phyloP scores from a whole-genome alignment of 2,797 vertebrate genomes.

The Somateria mollissima region DNA sequence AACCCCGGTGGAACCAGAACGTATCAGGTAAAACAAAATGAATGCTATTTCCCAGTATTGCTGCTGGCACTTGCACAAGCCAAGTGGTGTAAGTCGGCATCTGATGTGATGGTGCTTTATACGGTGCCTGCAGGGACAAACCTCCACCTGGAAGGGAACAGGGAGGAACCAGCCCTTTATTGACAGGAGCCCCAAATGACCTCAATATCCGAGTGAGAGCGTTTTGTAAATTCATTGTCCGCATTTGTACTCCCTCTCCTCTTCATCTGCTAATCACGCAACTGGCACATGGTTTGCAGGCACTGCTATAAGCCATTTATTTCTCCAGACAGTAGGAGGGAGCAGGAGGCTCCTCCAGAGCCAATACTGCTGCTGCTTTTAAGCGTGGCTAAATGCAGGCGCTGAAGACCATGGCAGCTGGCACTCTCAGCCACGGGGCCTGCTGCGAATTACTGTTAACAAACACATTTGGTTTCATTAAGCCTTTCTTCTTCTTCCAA shows the following conservation, averaged over 20 bases:
- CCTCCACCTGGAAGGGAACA: not conserved
- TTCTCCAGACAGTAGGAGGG: not conserved
- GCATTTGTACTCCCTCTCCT: not conserved
- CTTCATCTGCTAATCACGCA: not conserved
- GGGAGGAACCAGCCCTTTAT: not conserved
- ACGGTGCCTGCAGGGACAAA: not conserved
- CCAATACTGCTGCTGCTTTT: not conserved
- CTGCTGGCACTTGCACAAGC: not conserved
- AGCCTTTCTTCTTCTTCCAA: constrained; percentile 43
- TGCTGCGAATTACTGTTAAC: constrained; percentile 57
- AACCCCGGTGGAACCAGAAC: not conserved
- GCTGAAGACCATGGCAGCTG: constrained; percentile 1
- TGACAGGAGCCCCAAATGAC: not conserved
- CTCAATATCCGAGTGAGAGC: not conserved
- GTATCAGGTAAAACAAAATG: not conserved
- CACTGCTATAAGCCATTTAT: not conserved
- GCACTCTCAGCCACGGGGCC: not conserved
- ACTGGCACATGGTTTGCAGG: not conserved
- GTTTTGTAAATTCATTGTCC: not conserved
- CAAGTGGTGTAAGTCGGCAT: not conserved
- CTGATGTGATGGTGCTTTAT: not conserved
- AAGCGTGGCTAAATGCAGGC: constrained; percentile 4
- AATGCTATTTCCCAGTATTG: not conserved
- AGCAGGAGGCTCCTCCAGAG: not conserved
- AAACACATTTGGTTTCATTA: constrained; percentile 53